Percentiles rank a stretch among this genome's conserved stretches.
Evolutionary conservation across 2,113 vertebrate species (phyloP).

Genomic region (Chiloscyllium plagiosum): DNA sequence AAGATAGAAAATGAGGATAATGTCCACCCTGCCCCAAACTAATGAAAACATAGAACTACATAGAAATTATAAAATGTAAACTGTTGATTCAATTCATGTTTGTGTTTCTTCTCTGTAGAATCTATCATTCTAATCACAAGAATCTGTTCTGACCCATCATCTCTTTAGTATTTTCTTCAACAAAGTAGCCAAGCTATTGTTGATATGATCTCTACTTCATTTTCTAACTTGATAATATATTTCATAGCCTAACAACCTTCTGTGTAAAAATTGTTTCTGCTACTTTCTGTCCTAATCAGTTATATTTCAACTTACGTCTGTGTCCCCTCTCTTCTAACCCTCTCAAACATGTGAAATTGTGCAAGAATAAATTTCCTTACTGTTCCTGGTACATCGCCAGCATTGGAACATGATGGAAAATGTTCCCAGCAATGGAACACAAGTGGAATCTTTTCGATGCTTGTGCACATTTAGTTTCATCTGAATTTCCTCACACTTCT

Average conservation of each 20-base stretch:
- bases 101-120: neutral
- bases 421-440: neutral
- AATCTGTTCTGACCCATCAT: neutral
- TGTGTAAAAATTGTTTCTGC: neutral
- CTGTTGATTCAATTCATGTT: neutral
- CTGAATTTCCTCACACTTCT: neutral
- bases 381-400: neutral
- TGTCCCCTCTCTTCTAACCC: neutral
- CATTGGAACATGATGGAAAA: neutral
- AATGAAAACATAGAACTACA: neutral
- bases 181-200: neutral
- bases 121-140: neutral
- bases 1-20: neutral
- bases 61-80: neutral
- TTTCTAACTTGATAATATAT: neutral
- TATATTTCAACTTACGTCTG: neutral
- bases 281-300: neutral
- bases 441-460: neutral
- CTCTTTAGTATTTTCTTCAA: neutral
- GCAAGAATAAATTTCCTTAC: neutral
- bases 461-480: neutral
- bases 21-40: neutral
- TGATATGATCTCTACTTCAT: neutral
- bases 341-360: neutral
- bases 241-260: neutral